Evolutionary conservation across 2,113 vertebrate genomes (phyloP).

Genomic region (Cnemophilus loriae): DNA sequence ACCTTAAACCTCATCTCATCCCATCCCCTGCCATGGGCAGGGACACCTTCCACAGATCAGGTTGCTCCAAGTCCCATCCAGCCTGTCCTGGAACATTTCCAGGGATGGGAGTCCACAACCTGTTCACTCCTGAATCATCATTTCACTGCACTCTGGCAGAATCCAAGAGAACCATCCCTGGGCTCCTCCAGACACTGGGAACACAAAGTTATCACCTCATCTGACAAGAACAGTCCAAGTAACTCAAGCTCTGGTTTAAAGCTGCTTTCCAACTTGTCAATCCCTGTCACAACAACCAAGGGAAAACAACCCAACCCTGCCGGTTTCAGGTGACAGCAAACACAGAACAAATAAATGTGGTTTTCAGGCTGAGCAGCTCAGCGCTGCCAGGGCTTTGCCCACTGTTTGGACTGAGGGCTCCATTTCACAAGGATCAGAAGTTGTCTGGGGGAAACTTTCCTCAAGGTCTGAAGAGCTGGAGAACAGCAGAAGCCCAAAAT

Average conservation of each 20-base stretch:
- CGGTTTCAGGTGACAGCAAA: not conserved
- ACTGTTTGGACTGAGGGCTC: not conserved
- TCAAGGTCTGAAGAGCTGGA: not conserved
- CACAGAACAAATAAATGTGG: not conserved
- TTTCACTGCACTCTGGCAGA: not conserved
- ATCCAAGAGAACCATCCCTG: not conserved
- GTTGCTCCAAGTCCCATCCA: not conserved
- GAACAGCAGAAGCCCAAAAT: not conserved
- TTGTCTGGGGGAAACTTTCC: not conserved
- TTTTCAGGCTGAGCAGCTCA: not conserved
- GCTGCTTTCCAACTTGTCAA: not conserved
- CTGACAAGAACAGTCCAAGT: not conserved
- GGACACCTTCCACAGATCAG: not conserved
- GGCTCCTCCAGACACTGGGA: not conserved
- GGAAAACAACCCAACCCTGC: not conserved
- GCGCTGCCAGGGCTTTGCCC: not conserved
- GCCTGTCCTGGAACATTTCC: not conserved
- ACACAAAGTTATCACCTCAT: not conserved
- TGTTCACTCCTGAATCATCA: fast-evolving
- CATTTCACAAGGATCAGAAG: not conserved
- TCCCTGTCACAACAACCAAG: not conserved
- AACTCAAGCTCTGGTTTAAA: not conserved
- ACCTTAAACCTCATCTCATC: not conserved
- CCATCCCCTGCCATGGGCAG: not conserved
- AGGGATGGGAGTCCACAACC: not conserved